Evolutionary conservation across 2,113 vertebrate species (phyloP).

Genomic region (Girardinichthys multiradiatus): DNA sequence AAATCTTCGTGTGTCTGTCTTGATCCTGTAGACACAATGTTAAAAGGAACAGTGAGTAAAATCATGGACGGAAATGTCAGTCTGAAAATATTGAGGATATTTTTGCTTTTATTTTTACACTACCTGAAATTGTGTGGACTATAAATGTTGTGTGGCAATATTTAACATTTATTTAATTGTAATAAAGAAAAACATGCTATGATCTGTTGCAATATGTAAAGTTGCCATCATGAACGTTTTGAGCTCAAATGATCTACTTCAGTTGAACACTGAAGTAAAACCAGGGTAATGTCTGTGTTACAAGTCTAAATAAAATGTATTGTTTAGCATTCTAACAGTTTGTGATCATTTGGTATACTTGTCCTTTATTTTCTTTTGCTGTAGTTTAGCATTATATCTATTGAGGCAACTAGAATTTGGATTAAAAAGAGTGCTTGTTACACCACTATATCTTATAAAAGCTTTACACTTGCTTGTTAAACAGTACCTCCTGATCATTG

Average conservation of each 20-base stretch:
- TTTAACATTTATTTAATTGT: not conserved
- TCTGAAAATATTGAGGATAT: not conserved
- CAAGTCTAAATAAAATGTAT: conserved; percentile 34
- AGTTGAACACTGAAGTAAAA: conserved; percentile 9
- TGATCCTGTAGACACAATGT: no score
- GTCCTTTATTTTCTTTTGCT: not conserved
- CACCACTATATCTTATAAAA: no score
- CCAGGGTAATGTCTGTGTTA: conserved; percentile 14
- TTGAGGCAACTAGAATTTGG: not conserved
- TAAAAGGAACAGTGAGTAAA: not conserved
- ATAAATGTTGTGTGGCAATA: conserved; percentile 14
- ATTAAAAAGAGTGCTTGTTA: not conserved
- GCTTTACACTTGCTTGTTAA: no score
- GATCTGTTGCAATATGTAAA: conserved; percentile 27
- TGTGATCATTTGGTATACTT: not conserved
- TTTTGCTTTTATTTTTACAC: conserved; percentile 21
- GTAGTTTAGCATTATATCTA: not conserved
- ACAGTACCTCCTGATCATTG: no score
- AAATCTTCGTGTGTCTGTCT: conserved; percentile 8
- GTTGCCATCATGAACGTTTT: conserved; percentile 35
- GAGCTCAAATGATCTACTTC: conserved; percentile 12
- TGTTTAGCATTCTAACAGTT: conserved; percentile 2
- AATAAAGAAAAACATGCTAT: conserved; percentile 4
- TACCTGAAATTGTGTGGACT: conserved; percentile 5
- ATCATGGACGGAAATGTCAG: conserved; percentile 5